phyloP scores from a whole-genome alignment of 2,113 vertebrate species.

The Rhinopomastus cyanomelas region DNA sequence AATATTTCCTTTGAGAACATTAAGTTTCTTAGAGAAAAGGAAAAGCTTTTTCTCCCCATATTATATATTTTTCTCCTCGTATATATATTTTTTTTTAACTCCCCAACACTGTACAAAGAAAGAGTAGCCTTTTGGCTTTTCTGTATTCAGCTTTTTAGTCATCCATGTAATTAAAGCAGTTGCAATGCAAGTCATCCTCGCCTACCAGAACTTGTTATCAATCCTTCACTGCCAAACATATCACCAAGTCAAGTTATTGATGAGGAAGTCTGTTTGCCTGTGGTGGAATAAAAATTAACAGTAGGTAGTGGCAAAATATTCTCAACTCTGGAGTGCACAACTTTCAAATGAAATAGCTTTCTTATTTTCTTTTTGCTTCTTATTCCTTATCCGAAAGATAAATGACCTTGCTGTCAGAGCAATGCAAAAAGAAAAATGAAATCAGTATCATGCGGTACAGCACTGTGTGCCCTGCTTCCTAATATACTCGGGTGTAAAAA shows the following conservation, averaged over 20 bases:
- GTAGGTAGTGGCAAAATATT: not conserved
- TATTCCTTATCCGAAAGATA: not conserved
- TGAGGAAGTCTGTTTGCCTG: not conserved
- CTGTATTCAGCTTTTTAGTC: not conserved
- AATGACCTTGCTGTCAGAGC: constrained; percentile 29
- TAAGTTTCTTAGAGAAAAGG: not conserved
- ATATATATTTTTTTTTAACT: not conserved
- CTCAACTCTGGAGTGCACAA: not conserved
- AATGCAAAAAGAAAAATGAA: constrained; percentile 37
- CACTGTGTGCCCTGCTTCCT: not conserved
- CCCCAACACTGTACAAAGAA: not conserved
- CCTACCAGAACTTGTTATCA: not conserved
- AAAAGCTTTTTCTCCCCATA: not conserved
- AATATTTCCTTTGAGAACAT: not conserved
- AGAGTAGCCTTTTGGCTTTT: not conserved
- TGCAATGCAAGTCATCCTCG: not conserved
- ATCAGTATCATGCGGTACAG: not conserved
- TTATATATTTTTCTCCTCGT: not conserved
- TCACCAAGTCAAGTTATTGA: not conserved
- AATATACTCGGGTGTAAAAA: not conserved
- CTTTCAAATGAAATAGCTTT: not conserved
- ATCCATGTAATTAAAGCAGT: not conserved
- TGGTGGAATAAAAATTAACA: not conserved
- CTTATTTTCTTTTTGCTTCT: not conserved
- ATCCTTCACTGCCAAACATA: not conserved